These are phyloP conservation scores for Coleophora deauratella DNA, from an alignment of 2,888 invertebrate species.

Conservation along the genomic window DNA sequence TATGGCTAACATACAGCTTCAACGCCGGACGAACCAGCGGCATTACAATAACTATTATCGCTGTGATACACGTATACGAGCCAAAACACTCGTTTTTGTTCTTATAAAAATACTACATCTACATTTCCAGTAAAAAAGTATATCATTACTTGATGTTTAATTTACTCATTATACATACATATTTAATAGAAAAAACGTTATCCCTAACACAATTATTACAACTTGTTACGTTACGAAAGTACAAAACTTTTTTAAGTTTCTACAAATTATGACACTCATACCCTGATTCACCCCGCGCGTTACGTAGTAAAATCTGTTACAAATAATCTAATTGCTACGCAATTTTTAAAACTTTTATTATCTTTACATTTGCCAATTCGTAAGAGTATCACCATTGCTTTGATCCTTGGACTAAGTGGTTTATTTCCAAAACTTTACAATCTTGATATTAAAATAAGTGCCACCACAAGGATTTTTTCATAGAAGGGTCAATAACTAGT, in stretches of 20 bases:
- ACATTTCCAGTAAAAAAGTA: conserved; percentile 68
- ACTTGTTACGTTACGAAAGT: conserved; percentile 66
- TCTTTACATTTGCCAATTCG: conserved; percentile 59
- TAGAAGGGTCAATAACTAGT: conserved; percentile 17
- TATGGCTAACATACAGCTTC: no score
- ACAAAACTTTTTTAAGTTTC: conserved; percentile 55
- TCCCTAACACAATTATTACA: conserved; percentile 39
- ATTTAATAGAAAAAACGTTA: conserved; percentile 61
- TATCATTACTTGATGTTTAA: conserved; percentile 58
- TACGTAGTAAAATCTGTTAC: conserved; percentile 53
- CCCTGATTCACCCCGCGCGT: conserved; percentile 73
- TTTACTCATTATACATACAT: conserved; percentile 53
- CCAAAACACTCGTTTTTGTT: conserved; percentile 37
- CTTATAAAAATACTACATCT: conserved; percentile 70
- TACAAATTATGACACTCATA: conserved; percentile 71
- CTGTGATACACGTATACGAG: conserved; percentile 69
- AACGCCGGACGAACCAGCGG: conserved; percentile 31
- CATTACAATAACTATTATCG: conserved; percentile 65
- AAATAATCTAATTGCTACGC: conserved; percentile 57
- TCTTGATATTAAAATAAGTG: no score
- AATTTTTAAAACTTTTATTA: conserved; percentile 65
- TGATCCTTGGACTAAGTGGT: conserved; percentile 2
- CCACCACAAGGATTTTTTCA: conserved; percentile 2
- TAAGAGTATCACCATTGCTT: conserved; percentile 55
- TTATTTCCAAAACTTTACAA: no score